Conservation (phyloP, 2,113 vertebrate species). For the Pogona vitticeps region DNA sequence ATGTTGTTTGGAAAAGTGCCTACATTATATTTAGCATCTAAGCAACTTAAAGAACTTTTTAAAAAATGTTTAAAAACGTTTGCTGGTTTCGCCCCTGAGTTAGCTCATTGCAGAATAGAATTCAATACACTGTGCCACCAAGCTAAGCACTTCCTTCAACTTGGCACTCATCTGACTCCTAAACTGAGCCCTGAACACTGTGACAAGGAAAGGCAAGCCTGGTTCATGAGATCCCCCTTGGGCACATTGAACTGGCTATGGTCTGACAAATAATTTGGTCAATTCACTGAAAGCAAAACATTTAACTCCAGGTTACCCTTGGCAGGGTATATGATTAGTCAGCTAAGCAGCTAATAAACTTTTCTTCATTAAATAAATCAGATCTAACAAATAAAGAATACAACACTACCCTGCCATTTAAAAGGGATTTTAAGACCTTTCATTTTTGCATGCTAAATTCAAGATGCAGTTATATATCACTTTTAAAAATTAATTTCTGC, state of each 20-base stretch:
- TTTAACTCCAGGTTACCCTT: slow-evolving; percentile 35
- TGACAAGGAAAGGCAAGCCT: background rate
- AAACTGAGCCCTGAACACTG: background rate
- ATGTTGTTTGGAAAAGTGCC: no score
- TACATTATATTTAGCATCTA: no score
- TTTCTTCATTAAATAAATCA: slow-evolving; percentile 52
- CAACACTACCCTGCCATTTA: slow-evolving; percentile 20
- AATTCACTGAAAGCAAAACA: slow-evolving; percentile 31
- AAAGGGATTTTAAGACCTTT: slow-evolving; percentile 36
- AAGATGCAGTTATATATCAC: slow-evolving; percentile 50
- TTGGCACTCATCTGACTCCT: background rate
- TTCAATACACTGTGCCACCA: background rate
- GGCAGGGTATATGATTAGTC: slow-evolving; percentile 37
- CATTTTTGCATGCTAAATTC: slow-evolving; percentile 40
- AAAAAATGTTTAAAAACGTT: no score
- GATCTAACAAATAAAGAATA: slow-evolving; percentile 41
- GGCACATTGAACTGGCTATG: background rate
- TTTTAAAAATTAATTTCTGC: slow-evolving; percentile 60
- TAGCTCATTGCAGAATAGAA: background rate
- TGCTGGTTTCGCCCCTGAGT: background rate
- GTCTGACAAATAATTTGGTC: slow-evolving; percentile 17
- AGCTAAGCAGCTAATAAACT: slow-evolving; percentile 49
- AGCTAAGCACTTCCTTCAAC: background rate
- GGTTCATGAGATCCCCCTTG: background rate
- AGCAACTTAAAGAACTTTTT: no score